phyloP scores from a whole-genome alignment of 1,140 invertebrate genomes.

The Drosophila hydei region DNA sequence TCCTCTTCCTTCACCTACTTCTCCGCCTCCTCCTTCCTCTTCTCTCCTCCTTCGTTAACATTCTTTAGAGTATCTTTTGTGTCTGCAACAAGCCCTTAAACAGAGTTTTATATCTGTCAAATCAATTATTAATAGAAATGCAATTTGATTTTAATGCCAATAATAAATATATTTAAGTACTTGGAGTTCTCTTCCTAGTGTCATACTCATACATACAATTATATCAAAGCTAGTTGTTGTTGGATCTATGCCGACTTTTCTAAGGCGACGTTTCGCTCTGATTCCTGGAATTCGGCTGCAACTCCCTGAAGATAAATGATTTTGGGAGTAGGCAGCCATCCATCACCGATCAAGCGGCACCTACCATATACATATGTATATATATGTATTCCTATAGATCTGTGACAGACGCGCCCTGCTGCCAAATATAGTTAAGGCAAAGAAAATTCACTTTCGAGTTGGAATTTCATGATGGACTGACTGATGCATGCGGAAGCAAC shows the following conservation, averaged over 20 bases:
- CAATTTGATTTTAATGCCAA: too few relatives aligned
- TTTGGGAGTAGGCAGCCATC: slow-evolving; percentile 54
- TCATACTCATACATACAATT: too few relatives aligned
- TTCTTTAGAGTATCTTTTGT: too few relatives aligned
- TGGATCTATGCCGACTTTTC: not conserved
- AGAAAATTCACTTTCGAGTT: slow-evolving; percentile 55
- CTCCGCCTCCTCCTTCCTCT: too few relatives aligned
- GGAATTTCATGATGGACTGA: slow-evolving; percentile 18
- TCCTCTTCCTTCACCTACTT: too few relatives aligned
- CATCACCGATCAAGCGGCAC: slow-evolving; percentile 73
- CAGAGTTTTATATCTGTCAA: too few relatives aligned
- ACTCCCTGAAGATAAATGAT: slow-evolving; percentile 72
- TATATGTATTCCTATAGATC: not conserved
- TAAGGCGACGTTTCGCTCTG: slow-evolving; percentile 57
- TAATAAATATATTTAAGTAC: too few relatives aligned
- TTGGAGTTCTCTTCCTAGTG: not conserved
- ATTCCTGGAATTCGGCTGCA: slow-evolving; percentile 64
- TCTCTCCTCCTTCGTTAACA: too few relatives aligned
- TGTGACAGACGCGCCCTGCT: slow-evolving; percentile 37
- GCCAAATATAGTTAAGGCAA: slow-evolving; percentile 68
- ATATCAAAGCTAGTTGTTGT: not conserved
- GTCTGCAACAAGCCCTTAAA: too few relatives aligned
- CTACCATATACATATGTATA: slow-evolving; percentile 7
- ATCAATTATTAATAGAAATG: too few relatives aligned
- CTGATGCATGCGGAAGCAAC: slow-evolving; percentile 61